These are phyloP conservation scores for Papilio protenor DNA, from an alignment of 2,888 invertebrate species.

Conservation along the genomic window DNA sequence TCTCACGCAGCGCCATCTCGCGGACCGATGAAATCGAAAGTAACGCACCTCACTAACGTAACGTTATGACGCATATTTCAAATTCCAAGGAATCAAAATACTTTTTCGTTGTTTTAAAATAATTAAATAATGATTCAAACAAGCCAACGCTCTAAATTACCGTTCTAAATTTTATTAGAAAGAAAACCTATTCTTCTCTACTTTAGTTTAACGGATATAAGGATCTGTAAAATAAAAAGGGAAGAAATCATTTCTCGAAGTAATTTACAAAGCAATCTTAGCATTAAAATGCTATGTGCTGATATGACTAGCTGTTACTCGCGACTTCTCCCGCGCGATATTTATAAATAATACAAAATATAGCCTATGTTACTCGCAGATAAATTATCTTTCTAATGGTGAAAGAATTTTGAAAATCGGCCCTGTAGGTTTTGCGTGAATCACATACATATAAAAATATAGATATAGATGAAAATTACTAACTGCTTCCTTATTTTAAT, in stretches of 20 bases:
- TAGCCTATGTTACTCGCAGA: no score
- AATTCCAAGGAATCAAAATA: slow-evolving; percentile 4
- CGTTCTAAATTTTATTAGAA: no score
- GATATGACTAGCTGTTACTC: not conserved
- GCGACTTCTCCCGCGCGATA: no score
- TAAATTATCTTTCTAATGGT: no score
- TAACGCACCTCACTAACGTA: slow-evolving; percentile 38
- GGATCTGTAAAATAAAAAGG: not conserved
- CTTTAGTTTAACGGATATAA: not conserved
- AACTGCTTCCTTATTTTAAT: not conserved
- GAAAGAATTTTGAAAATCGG: no score
- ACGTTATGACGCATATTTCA: slow-evolving; percentile 32
- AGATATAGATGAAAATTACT: not conserved
- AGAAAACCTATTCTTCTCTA: not conserved
- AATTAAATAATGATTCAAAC: not conserved
- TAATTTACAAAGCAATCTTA: no score
- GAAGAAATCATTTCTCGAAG: not conserved
- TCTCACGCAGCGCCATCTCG: slow-evolving; percentile 63
- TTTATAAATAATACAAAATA: no score
- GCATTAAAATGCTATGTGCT: not conserved
- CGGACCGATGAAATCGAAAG: slow-evolving; percentile 55
- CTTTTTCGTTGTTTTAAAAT: not conserved
- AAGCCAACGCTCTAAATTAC: not conserved
- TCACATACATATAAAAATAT: not conserved
- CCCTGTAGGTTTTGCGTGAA: no score